Percentiles rank a stretch among this genome's conserved stretches.
Conservation (phyloP, 1,140 invertebrate genomes). For the Cherax quadricarinatus region DNA sequence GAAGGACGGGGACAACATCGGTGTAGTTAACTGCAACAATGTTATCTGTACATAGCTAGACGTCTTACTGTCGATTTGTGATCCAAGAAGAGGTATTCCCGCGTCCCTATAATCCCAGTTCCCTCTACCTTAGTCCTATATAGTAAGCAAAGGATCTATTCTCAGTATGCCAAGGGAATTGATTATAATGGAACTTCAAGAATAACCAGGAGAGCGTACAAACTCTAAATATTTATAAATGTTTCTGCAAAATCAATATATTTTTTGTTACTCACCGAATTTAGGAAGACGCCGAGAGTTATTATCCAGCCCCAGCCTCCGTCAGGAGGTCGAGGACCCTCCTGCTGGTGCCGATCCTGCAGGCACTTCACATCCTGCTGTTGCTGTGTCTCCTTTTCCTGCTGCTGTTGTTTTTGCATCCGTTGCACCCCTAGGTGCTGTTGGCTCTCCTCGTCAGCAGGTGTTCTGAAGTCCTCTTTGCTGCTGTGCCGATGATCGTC, state of each 20-base stretch:
- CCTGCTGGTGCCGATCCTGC: background rate
- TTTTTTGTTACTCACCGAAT: background rate
- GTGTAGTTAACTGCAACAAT: constrained; percentile 31
- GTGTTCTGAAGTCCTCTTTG: no score
- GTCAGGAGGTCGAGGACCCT: constrained; percentile 25
- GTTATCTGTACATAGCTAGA: no score
- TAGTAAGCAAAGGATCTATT: no score
- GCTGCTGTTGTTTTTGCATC: background rate
- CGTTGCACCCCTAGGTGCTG: background rate
- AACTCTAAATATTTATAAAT: no score
- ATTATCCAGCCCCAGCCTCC: constrained; percentile 43
- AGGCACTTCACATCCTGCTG: background rate
- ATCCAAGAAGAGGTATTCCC: background rate
- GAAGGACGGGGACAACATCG: constrained; percentile 3
- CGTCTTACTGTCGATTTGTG: no score
- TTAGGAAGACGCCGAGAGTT: background rate
- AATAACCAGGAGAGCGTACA: no score
- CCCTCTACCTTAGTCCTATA: no score
- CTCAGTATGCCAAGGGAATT: no score
- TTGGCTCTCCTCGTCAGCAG: background rate
- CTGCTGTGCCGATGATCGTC: no score
- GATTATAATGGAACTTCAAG: no score
- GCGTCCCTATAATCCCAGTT: background rate
- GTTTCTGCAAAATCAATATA: no score
- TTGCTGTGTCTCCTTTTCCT: background rate